Conservation (phyloP, 2,113 vertebrate genomes). For the Pseudolaguvia tuberculata region DNA sequence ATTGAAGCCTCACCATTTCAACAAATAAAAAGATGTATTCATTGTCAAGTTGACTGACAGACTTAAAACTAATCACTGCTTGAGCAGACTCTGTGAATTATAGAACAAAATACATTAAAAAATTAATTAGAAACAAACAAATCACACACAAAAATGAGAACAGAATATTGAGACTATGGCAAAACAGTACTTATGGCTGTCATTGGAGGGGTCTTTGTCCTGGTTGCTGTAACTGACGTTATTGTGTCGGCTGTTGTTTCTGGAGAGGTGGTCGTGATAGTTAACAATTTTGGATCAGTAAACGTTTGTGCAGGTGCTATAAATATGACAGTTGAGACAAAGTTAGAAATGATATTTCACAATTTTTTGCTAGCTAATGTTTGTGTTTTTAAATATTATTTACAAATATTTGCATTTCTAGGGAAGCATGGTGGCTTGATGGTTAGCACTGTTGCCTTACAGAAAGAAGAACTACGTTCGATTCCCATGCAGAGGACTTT, state of each 20-base stretch:
- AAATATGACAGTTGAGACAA: no score
- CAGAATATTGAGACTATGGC: neutral
- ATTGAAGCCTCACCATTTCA: slow-evolving; percentile 27
- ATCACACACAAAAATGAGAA: neutral
- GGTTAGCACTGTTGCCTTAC: no score
- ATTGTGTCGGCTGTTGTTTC: neutral
- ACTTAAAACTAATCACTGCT: slow-evolving; percentile 17
- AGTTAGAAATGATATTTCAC: no score
- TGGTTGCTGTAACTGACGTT: neutral
- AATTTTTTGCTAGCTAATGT: no score
- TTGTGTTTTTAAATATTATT: no score
- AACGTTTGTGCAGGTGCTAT: no score
- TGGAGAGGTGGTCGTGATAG: neutral
- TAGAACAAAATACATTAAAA: no score
- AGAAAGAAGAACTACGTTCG: no score
- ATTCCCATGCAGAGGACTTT: no score
- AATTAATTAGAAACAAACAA: neutral
- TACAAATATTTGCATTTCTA: no score
- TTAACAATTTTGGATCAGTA: no score
- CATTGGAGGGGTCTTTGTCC: neutral
- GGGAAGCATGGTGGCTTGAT: no score
- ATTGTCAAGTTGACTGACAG: slow-evolving; percentile 7
- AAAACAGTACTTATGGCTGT: neutral
- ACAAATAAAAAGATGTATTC: slow-evolving; percentile 14
- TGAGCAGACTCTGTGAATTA: neutral